Evolutionary conservation across 2,797 vertebrate genomes (phyloP).

Genomic region (Lycodopsis pacificus): DNA sequence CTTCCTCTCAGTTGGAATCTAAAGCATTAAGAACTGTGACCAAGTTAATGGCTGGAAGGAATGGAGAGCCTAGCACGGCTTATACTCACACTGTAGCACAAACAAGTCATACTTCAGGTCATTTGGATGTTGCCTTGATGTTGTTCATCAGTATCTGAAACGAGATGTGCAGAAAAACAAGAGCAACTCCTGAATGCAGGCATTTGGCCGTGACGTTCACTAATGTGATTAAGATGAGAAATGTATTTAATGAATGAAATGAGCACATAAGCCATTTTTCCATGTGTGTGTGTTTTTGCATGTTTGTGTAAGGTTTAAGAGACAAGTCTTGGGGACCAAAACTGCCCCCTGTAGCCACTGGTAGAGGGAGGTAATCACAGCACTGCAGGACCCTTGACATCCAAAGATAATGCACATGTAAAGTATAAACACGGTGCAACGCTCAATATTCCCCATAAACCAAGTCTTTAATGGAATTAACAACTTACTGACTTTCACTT

Average conservation of each 20-base stretch:
- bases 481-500: neutral
- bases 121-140: constrained; percentile 27
- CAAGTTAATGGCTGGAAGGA: constrained; percentile 3
- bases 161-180: constrained; percentile 18
- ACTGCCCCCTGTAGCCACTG: neutral
- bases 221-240: constrained; percentile 20
- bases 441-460: neutral
- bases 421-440: neutral
- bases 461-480: neutral
- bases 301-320: neutral
- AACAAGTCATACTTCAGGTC: constrained; percentile 18
- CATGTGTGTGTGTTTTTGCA: neutral
- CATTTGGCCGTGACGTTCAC: neutral
- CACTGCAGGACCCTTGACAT: neutral
- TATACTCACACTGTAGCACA: constrained; percentile 5
- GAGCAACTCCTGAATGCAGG: neutral
- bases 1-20: too few species aligned
- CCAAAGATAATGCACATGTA: neutral
- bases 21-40: neutral
- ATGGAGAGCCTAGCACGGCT: neutral
- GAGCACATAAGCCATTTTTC: neutral
- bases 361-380: neutral
- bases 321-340: neutral
- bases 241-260: constrained; percentile 19
- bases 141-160: constrained; percentile 24